Evolutionary conservation across 2,888 invertebrate genomes (phyloP).

Genomic region (Lepidochitona cinerea): DNA sequence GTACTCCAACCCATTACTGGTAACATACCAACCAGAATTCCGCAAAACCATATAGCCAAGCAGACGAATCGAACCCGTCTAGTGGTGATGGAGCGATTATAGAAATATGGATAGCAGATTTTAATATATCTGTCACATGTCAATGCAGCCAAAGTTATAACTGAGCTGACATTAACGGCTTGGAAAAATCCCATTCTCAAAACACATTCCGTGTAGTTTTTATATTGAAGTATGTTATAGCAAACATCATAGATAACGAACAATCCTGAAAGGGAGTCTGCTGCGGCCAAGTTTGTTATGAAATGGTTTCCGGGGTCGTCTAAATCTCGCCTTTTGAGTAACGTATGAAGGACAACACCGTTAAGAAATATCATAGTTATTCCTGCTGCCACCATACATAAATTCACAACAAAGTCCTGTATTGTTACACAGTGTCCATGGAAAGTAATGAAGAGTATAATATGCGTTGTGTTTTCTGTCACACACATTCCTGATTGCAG

Average conservation of each 20-base stretch:
- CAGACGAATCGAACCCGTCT: conserved; percentile 3
- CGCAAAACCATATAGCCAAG: conserved; percentile 13
- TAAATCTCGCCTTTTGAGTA: conserved; percentile 1
- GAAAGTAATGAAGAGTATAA: conserved; percentile 7
- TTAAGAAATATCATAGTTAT: conserved; percentile 18
- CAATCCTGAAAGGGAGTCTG: conserved; percentile 22
- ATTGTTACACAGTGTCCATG: conserved; percentile 20
- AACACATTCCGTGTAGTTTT: conserved; percentile 27
- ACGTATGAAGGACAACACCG: conserved; percentile 12
- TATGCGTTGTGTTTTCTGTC: not conserved
- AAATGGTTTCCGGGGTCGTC: conserved; percentile 20
- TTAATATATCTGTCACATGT: conserved; percentile 28
- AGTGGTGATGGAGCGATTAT: conserved; percentile 15
- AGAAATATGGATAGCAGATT: conserved; percentile 21
- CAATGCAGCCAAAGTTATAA: conserved; percentile 14
- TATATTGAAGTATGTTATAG: conserved; percentile 30
- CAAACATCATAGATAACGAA: conserved; percentile 26
- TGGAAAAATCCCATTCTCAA: conserved; percentile 25
- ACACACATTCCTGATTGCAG: too few species aligned
- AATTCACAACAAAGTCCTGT: conserved; percentile 19
- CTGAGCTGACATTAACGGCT: conserved; percentile 20
- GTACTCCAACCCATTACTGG: conserved; percentile 33
- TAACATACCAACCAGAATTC: conserved; percentile 17
- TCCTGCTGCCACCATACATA: conserved; percentile 4
- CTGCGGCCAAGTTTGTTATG: conserved; percentile 22